Base-by-base conservation (phyloP, 2,888 invertebrate genomes). In the Noctua janthina region DNA sequence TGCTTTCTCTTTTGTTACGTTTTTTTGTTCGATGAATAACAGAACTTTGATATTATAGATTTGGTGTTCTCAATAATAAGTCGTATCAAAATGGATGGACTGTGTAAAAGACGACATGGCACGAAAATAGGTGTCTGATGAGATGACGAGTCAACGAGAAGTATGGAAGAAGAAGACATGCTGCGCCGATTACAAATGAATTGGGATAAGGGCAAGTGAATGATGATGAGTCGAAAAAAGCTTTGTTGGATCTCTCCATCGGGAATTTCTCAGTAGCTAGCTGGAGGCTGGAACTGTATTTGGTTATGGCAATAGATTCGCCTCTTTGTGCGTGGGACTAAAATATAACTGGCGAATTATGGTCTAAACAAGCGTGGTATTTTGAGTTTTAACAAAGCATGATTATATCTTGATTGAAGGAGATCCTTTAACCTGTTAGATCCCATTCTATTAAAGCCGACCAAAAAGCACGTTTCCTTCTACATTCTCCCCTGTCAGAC, bases 1-100 rank as follows among this genome's bases (percentile, higher is more conserved):
- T 35, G n/a, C 17, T 66, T 83, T 76, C 29, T 43, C 15, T 64
- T 64, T 77, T 76, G 54, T 64, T 49, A 62, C 20, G 17, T n/a
- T 74, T 56, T 64, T 6, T 51, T 20, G 51, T 20, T 13, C 15
- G 4, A 49, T 67, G 1, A 46, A 43, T 29, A 5, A 43, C 43
- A 77, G 20, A 66, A 64, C 10, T 43, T 3, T 35, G 49, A 1
- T 51, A 15, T 15, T 15, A 51, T 8, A 51, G 51, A 54, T 54
- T 54, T 54, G 54, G 23, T 23, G 10, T 11, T 56, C 1, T 56
- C 23, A 23, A 56, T 1, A 20, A 54, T 23, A 54, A 54, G n/a
- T n/a, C 11, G 35, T 35, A 35, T 3, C 35, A 35, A 35, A 35
- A 35, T 35, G 35, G 35, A 35, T 35, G 35, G 35, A 35, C 35